Conservation (phyloP, 2,113 vertebrate genomes). For the Pandion haliaetus region DNA sequence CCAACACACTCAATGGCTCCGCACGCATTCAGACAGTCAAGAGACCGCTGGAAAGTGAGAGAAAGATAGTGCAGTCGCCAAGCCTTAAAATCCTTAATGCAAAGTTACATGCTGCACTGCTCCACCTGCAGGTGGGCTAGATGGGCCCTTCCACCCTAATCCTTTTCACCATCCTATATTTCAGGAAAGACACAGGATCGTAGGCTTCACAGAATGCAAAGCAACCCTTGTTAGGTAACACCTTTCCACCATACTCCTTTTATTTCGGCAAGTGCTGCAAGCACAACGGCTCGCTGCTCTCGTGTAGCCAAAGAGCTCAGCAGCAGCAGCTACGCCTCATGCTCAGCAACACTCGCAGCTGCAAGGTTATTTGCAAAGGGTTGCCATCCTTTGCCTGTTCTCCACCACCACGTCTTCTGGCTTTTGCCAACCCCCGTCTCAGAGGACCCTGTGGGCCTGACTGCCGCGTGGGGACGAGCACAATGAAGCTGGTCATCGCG, state of each 20-base stretch:
- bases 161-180: background rate
- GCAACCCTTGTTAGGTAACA: background rate
- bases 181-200: background rate
- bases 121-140: background rate
- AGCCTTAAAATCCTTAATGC: background rate
- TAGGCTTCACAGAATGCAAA: background rate
- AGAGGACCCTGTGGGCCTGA: background rate
- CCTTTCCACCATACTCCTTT: background rate
- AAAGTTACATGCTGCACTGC: background rate
- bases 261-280: background rate
- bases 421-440: background rate
- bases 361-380: background rate
- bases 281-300: accelerated
- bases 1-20: background rate
- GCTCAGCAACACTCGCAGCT: accelerated
- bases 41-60: background rate
- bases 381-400: background rate
- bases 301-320: background rate
- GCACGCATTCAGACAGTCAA: background rate
- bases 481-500: background rate
- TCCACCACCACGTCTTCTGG: background rate
- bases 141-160: background rate
- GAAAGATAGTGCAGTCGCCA: background rate
- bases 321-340: background rate
- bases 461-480: accelerated